A percentile compares a stretch with the other conserved stretches of the same genome.
Conservation (phyloP, 1,140 invertebrate genomes). For the Pseudomyrmex flavicornis region DNA sequence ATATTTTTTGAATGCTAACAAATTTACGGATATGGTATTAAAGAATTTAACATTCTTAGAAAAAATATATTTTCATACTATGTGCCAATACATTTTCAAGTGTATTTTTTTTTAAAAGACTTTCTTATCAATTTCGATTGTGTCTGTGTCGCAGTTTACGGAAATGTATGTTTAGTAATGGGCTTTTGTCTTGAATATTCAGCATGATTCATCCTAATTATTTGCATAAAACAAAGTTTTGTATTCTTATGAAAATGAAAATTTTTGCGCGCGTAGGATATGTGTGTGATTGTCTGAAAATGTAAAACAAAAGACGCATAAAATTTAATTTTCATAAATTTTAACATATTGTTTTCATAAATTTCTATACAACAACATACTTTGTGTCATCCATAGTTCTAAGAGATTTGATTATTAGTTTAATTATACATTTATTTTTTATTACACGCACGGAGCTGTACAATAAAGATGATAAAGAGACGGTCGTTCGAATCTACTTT, state of each 20-base stretch:
- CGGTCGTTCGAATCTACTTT: not conserved
- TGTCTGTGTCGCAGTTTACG: conserved; percentile 17
- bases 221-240: conserved; percentile 35
- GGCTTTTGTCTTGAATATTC: conserved; percentile 32
- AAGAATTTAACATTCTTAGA: not conserved
- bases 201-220: not conserved
- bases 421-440: not conserved
- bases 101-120: not conserved
- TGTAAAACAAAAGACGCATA: too few species aligned
- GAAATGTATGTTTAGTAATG: conserved; percentile 39
- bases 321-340: not conserved
- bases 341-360: not conserved
- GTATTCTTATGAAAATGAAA: not conserved
- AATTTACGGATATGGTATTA: too few species aligned
- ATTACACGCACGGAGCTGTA: too few species aligned
- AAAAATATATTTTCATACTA: not conserved
- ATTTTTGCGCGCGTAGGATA: not conserved
- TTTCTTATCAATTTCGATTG: conserved; percentile 39
- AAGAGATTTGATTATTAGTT: conserved; percentile 13
- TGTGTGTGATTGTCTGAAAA: too few species aligned
- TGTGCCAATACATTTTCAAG: not conserved
- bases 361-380: not conserved
- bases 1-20: too few species aligned
- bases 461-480: too few species aligned
- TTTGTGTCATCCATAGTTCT: not conserved